phyloP scores from a whole-genome alignment of 2,888 invertebrate genomes.

The Drosophila recens region DNA sequence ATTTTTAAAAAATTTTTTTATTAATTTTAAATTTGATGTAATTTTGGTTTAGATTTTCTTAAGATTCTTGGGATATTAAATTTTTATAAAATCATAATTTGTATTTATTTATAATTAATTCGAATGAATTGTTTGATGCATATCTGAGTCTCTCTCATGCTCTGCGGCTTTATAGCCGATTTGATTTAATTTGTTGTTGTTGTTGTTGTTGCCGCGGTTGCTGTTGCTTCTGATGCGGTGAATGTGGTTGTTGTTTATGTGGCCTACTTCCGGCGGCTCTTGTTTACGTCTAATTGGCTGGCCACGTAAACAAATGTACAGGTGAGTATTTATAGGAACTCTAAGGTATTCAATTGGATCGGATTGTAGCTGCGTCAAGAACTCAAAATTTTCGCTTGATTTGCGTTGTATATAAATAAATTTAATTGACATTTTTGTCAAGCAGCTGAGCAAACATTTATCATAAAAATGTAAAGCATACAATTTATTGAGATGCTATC shows the following conservation, averaged over 20 bases:
- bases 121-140: slow-evolving; percentile 16
- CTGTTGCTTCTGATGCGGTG: slow-evolving; percentile 28
- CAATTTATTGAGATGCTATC: slow-evolving; percentile 38
- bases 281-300: slow-evolving; percentile 73
- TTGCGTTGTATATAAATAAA: slow-evolving; percentile 64
- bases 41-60: too few relatives aligned
- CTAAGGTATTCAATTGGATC: slow-evolving; percentile 29
- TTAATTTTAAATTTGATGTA: too few relatives aligned
- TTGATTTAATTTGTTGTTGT: slow-evolving; percentile 15
- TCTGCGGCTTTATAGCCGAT: slow-evolving; percentile 3
- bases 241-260: slow-evolving; percentile 51
- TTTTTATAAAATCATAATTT: too few relatives aligned
- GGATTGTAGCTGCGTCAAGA: slow-evolving; percentile 45
- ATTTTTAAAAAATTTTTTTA: too few relatives aligned
- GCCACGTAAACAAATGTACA: slow-evolving; percentile 72
- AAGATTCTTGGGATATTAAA: too few relatives aligned
- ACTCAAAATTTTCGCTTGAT: slow-evolving; percentile 49
- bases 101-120: neutral
- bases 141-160: slow-evolving; percentile 26
- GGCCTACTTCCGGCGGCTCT: slow-evolving; percentile 73
- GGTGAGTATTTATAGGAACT: slow-evolving; percentile 68
- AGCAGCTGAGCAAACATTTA: slow-evolving; percentile 65
- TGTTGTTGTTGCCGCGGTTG: slow-evolving; percentile 11
- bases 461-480: slow-evolving; percentile 40
- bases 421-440: slow-evolving; percentile 69